phyloP scores from a whole-genome alignment of 2,888 invertebrate species.

The Tenodera sinensis region DNA sequence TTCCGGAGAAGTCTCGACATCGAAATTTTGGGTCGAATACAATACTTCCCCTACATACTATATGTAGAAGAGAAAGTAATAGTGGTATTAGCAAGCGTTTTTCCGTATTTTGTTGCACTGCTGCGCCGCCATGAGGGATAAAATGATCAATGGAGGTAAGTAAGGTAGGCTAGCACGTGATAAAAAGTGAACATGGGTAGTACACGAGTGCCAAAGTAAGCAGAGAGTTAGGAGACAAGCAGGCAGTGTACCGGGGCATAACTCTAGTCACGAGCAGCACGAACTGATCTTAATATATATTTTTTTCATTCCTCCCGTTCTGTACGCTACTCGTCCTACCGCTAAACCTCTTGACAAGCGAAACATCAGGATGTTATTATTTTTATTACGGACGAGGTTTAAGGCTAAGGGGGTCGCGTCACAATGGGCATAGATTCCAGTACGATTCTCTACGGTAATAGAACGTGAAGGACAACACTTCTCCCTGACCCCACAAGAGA shows the following conservation, averaged over 20 bases:
- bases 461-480: neutral
- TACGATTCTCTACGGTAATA: neutral
- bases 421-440: neutral
- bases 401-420: neutral
- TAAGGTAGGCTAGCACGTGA: neutral
- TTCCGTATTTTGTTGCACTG: too few relatives aligned
- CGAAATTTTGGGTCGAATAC: too few relatives aligned
- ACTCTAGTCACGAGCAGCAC: constrained; percentile 5
- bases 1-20: too few relatives aligned
- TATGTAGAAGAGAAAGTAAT: too few relatives aligned
- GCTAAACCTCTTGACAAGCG: constrained; percentile 2
- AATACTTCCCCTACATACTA: too few relatives aligned
- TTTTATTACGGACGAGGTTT: neutral
- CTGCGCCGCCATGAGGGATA: too few relatives aligned
- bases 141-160: too few relatives aligned
- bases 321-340: neutral
- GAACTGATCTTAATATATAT: neutral
- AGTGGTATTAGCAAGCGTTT: too few relatives aligned
- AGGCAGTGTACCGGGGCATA: neutral
- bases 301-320: neutral
- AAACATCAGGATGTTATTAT: neutral
- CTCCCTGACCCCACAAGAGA: too few relatives aligned
- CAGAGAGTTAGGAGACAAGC: neutral
- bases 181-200: neutral
- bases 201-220: neutral